Evolutionary conservation across 2,113 vertebrate genomes (phyloP).

Genomic region (Phoenicopterus ruber): DNA sequence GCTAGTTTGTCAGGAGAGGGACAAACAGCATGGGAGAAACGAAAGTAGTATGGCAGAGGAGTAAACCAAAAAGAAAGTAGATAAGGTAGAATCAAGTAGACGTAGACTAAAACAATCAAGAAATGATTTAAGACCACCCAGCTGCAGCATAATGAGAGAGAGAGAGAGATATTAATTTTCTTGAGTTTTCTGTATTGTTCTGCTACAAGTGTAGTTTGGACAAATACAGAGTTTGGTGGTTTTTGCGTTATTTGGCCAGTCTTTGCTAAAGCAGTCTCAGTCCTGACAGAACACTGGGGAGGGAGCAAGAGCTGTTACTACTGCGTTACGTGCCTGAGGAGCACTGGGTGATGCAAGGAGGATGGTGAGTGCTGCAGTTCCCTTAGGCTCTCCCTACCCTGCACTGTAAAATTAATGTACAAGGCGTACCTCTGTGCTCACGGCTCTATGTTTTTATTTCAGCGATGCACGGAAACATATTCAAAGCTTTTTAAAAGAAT

Average conservation of each 20-base stretch:
- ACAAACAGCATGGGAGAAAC: background rate
- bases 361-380: background rate
- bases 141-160: background rate
- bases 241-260: background rate
- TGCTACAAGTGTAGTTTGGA: background rate
- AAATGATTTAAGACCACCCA: background rate
- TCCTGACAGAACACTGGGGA: background rate
- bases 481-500: background rate
- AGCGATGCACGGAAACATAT: background rate
- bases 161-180: too few relatives aligned
- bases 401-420: background rate
- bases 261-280: background rate
- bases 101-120: background rate
- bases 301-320: background rate
- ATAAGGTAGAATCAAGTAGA: background rate
- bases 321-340: accelerated
- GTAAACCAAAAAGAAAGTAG: background rate
- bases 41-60: background rate
- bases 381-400: background rate
- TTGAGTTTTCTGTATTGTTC: background rate
- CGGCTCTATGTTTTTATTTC: background rate
- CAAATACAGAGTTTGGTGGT: background rate
- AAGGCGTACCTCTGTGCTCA: background rate
- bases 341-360: background rate
- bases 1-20: background rate